Conservation (phyloP, 2,888 invertebrate species). For the Zaprionus obscuricornis region DNA sequence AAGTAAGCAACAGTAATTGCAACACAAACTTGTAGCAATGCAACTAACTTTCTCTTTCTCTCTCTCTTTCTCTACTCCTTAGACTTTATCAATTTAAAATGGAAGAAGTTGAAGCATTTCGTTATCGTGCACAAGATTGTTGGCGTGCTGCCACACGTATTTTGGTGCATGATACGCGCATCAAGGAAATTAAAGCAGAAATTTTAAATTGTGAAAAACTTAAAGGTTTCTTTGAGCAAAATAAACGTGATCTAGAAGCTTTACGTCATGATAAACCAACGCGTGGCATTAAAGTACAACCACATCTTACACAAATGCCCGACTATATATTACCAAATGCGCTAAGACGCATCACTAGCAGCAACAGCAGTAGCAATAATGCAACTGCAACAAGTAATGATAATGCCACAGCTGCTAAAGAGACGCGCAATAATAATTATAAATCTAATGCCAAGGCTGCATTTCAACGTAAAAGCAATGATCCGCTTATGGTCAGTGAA, state of each 20-base stretch:
- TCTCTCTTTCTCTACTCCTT: conserved; percentile 49
- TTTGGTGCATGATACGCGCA: conserved; percentile 95
- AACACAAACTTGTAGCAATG: too few relatives aligned
- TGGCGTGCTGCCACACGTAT: conserved; percentile 97
- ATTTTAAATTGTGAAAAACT: conserved; percentile 95
- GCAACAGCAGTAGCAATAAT: not conserved
- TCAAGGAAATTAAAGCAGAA: conserved; percentile 98
- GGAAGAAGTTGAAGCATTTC: conserved; percentile 97
- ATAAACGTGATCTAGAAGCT: conserved; percentile 93
- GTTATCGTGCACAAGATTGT: conserved; percentile 97
- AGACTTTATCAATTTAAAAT: conserved; percentile 97
- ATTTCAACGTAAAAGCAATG: conserved; percentile 77
- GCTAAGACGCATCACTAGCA: conserved; percentile 86
- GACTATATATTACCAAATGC: conserved; percentile 94
- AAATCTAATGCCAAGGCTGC: conserved; percentile 78
- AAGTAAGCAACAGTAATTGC: conserved; percentile 84
- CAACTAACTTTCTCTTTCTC: not conserved
- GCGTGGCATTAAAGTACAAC: conserved; percentile 92
- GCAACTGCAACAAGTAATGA: too few relatives aligned
- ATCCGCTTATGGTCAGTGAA: conserved; percentile 81
- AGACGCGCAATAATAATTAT: conserved; percentile 51
- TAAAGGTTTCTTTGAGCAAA: conserved; percentile 96
- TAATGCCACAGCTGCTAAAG: conserved; percentile 21
- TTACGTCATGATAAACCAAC: conserved; percentile 93
- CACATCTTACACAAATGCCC: conserved; percentile 95